phyloP scores from a whole-genome alignment of 2,113 vertebrate species.

The Lonchura striata region DNA sequence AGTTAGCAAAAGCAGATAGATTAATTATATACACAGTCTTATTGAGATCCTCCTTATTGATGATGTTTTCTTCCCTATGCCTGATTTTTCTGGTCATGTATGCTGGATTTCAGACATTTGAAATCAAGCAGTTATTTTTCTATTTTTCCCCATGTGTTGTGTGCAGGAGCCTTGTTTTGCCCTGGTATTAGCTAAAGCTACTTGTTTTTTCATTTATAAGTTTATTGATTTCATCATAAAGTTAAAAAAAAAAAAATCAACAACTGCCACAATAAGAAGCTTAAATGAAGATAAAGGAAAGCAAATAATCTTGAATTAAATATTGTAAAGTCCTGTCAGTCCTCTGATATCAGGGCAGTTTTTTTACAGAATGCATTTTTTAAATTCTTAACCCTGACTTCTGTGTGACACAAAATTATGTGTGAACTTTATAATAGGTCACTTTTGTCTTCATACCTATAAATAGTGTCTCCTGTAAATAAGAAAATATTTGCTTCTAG shows the following conservation, averaged over 20 bases:
- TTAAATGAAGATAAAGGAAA: not conserved
- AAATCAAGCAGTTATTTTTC: not conserved
- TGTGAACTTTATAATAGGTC: not conserved
- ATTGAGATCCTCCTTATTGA: not conserved
- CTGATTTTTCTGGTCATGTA: not conserved
- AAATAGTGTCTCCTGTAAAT: not conserved
- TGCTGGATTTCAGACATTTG: not conserved
- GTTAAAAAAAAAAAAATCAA: not conserved
- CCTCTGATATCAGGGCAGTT: not conserved
- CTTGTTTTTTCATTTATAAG: not conserved
- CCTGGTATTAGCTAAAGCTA: not conserved
- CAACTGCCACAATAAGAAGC: not conserved
- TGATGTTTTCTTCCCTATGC: not conserved
- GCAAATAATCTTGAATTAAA: not conserved
- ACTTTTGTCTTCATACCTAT: not conserved
- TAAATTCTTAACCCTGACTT: not conserved
- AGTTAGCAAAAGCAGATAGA: not conserved
- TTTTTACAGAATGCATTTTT: not conserved
- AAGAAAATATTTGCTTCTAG: not conserved
- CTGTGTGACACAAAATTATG: not conserved
- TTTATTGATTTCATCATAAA: not conserved
- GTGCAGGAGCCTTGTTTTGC: not conserved
- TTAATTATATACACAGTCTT: not conserved
- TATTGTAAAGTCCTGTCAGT: not conserved
- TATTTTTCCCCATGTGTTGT: rapidly evolving